These are phyloP conservation scores for Zootoca vivipara DNA, from an alignment of 2,113 vertebrate genomes.

Conservation along the genomic window DNA sequence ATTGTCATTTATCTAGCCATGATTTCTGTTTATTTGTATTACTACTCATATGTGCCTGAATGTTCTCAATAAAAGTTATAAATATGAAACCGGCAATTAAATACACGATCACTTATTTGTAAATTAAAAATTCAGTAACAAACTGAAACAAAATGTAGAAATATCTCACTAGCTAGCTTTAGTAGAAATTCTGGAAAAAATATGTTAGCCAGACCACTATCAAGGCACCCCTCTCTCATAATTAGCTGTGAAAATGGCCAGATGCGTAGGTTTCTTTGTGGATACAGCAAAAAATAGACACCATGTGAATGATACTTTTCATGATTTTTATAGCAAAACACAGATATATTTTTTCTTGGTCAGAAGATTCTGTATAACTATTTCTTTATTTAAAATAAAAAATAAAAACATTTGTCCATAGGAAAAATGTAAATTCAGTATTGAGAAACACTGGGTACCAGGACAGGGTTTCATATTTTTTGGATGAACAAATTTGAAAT, in stretches of 20 bases:
- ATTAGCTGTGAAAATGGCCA: background rate
- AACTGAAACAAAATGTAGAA: background rate
- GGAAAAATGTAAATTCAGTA: background rate
- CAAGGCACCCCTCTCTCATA: background rate
- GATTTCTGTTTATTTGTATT: too few relatives aligned
- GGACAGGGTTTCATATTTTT: slow-evolving; percentile 27
- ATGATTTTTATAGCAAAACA: background rate
- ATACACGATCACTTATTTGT: too few relatives aligned
- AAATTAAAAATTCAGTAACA: background rate
- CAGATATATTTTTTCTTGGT: background rate
- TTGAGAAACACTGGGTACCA: slow-evolving; percentile 24
- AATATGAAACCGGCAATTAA: too few relatives aligned
- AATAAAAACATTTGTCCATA: background rate
- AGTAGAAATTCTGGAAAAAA: background rate
- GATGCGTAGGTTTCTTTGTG: background rate
- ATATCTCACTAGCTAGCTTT: too few relatives aligned
- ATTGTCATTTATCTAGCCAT: too few relatives aligned
- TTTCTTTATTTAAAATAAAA: background rate
- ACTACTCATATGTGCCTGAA: too few relatives aligned
- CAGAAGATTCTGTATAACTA: background rate
- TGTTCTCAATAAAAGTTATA: too few relatives aligned
- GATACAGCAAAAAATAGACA: background rate
- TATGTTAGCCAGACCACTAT: background rate
- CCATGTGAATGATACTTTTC: background rate
- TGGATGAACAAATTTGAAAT: slow-evolving; percentile 39